A percentile compares a stretch with the other conserved stretches of the same genome.
These are phyloP conservation scores for Cromileptes altivelis DNA, from an alignment of 2,113 vertebrate genomes.

Conservation along the genomic window DNA sequence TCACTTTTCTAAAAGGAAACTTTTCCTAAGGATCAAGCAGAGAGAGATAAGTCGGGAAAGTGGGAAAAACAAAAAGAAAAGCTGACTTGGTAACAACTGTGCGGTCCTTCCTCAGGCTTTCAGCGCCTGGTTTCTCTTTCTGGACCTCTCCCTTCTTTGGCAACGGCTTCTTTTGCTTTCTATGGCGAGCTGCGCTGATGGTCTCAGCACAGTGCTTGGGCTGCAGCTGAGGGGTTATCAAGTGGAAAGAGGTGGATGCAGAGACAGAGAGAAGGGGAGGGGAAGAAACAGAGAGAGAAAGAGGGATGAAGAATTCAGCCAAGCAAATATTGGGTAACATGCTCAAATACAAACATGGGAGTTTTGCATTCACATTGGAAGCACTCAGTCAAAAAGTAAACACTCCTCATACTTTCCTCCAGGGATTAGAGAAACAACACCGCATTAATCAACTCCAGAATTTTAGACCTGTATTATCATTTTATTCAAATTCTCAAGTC, in stretches of 20 bases:
- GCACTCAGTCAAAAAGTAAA: slow-evolving; percentile 27
- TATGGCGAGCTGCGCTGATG: slow-evolving; percentile 90
- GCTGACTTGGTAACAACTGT: slow-evolving; percentile 91
- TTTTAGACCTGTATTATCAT: slow-evolving; percentile 27
- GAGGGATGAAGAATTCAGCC: neutral
- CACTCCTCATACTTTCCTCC: slow-evolving; percentile 38
- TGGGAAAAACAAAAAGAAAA: neutral
- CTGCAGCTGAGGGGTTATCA: slow-evolving; percentile 85
- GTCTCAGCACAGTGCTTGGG: slow-evolving; percentile 92
- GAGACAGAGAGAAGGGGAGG: neutral
- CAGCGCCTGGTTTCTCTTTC: slow-evolving; percentile 91
- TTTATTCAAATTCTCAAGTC: slow-evolving; percentile 36
- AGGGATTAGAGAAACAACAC: slow-evolving; percentile 35
- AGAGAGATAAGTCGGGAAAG: neutral
- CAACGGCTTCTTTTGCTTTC: slow-evolving; percentile 86
- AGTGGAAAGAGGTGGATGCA: slow-evolving; percentile 9
- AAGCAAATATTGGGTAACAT: slow-evolving; percentile 12
- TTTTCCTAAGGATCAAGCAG: neutral
- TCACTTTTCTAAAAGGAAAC: neutral
- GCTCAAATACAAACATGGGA: slow-evolving; percentile 35
- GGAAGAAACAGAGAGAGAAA: neutral
- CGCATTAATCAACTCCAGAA: slow-evolving; percentile 37
- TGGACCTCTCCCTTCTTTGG: slow-evolving; percentile 88
- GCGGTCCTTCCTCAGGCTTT: slow-evolving; percentile 93
- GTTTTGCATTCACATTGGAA: slow-evolving; percentile 16